Conservation (phyloP, 2,113 vertebrate species). For the Romanogobio albipinnatus region DNA sequence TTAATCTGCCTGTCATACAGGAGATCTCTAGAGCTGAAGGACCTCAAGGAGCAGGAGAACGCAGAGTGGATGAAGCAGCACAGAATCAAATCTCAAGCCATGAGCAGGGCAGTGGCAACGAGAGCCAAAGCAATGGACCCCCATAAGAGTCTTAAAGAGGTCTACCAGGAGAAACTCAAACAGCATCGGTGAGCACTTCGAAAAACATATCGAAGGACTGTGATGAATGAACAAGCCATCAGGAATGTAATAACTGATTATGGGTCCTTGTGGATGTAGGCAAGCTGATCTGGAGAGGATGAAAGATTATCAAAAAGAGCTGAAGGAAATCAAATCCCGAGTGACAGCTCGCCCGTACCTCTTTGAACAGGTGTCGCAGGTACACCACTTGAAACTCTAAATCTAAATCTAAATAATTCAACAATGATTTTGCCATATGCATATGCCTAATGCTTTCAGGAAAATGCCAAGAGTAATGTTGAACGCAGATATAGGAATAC, state of each 20-base stretch:
- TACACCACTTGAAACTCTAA: constrained; percentile 37
- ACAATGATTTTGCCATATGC: neutral
- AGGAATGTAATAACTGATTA: constrained; percentile 21
- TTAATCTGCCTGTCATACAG: constrained; percentile 67
- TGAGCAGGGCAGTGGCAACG: constrained; percentile 79
- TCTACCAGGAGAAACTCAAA: constrained; percentile 79
- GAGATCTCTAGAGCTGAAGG: constrained; percentile 80
- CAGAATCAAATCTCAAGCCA: constrained; percentile 79
- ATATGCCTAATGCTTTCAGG: constrained; percentile 65
- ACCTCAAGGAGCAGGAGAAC: constrained; percentile 75
- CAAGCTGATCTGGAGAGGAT: constrained; percentile 81
- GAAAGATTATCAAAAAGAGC: constrained; percentile 87
- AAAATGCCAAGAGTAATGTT: constrained; percentile 79
- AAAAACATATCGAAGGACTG: neutral
- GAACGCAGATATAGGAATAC: constrained; percentile 81
- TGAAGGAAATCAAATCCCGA: constrained; percentile 86
- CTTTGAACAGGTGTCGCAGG: constrained; percentile 88
- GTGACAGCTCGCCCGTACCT: constrained; percentile 86
- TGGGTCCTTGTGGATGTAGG: constrained; percentile 72
- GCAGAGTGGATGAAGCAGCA: constrained; percentile 81
- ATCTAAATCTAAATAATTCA: neutral
- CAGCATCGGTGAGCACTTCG: constrained; percentile 79
- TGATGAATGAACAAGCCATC: neutral
- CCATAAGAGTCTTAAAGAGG: constrained; percentile 85
- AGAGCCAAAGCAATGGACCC: constrained; percentile 90